Base-by-base conservation (phyloP, 2,888 invertebrate species). In the Lathronympha strigana region DNA sequence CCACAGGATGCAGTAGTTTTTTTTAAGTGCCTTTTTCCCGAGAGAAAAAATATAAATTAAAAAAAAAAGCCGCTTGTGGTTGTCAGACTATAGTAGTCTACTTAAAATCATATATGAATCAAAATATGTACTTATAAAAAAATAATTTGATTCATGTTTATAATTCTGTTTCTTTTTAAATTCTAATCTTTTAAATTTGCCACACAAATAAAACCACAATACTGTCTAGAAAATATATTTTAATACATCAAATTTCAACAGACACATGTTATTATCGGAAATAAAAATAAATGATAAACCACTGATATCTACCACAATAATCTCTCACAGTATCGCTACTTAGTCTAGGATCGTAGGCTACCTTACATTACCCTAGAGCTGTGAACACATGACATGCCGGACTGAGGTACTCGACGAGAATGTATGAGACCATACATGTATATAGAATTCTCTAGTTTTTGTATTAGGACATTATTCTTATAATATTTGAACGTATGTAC, bases 221-320 rank as follows among this genome's bases (percentile, higher is more conserved):
- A 5, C 82, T 87, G 80, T 89, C 87, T 90, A 90, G 81, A 90
- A 91, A 91, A 91, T 90, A 91, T 89, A 90, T 84, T 90, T 90
- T 86, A 88, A 85, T 90, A 91, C 89, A 87, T 87, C 83, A 86
- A 90, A 83, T 88, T 84, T 83, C 86, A 90, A 90, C 89, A 88
- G 86, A 89, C 90, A 86, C 84, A 80, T 81, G 83, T 86, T 86
- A 85, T 81, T 82, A n/a, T n/a, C n/a, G 79, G 78, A 81, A 84
- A 77, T 73, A 75, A 76, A 82, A 81, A 81, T 79, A 63, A 63
- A 57, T 50, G 63, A 54, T 47, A 54, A 54, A 54, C 45, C 54
- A 55, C 49, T 47, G 54, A 63, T 62, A 63, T 63, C 76, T 74
- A 77, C 80, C 81, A 81, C 72, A 76, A 72, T 71, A 71, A 75